Conservation (phyloP, 1,140 invertebrate genomes). For the Lethrus apterus region DNA sequence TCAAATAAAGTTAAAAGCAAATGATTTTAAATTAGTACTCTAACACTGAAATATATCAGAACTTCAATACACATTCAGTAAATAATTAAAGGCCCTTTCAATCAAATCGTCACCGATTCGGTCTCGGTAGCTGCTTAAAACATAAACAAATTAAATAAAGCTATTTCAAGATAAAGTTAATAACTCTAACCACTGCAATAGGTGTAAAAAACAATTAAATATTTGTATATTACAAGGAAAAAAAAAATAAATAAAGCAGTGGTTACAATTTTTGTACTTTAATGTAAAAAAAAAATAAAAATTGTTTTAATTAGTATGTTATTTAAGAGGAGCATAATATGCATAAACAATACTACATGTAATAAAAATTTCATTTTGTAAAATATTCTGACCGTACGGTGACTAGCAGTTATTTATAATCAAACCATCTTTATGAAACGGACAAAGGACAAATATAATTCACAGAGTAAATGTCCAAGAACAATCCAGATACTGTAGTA, state of each 20-base stretch:
- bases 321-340: conserved; percentile 7
- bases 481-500: conserved; percentile 7
- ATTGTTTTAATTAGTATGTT: conserved; percentile 2
- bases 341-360: conserved; percentile 5
- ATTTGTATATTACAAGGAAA: conserved; percentile 10
- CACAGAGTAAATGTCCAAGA: no score
- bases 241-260: conserved; percentile 11
- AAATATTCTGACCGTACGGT: conserved; percentile 8
- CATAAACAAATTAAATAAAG: background rate
- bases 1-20: conserved; percentile 9
- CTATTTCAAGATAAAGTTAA: no score
- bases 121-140: conserved; percentile 2
- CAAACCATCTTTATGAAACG: conserved; percentile 9
- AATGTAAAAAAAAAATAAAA: conserved; percentile 3
- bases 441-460: no score
- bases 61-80: conserved; percentile 7
- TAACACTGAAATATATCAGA: conserved; percentile 10
- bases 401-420: conserved; percentile 12
- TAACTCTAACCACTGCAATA: conserved; percentile 11
- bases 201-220: conserved; percentile 8
- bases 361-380: conserved; percentile 5
- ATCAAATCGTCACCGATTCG: conserved; percentile 8
- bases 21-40: conserved; percentile 8
- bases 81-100: conserved; percentile 6
- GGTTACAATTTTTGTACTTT: background rate